Conservation (phyloP, 2,113 vertebrate genomes). For the Scolopax mira region DNA sequence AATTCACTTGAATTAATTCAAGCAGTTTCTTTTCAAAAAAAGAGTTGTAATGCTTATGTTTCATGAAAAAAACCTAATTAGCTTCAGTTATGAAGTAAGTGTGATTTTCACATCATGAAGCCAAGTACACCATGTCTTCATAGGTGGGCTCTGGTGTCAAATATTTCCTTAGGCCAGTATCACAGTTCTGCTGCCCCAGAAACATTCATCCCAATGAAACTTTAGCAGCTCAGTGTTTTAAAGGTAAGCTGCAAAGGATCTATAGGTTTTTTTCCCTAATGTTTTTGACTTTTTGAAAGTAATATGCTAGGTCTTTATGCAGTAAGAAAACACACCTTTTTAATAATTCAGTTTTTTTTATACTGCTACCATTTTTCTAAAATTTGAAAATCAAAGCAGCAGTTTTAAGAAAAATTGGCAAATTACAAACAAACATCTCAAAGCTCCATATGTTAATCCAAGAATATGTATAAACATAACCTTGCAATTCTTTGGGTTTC, state of each 20-base stretch:
- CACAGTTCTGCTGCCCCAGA: neutral
- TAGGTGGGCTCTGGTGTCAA: neutral
- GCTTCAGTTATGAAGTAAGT: neutral
- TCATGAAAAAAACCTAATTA: neutral
- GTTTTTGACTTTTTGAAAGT: too few species aligned
- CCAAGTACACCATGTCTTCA: neutral
- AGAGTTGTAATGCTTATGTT: neutral
- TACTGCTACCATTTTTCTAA: neutral
- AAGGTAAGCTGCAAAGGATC: neutral
- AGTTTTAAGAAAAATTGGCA: neutral
- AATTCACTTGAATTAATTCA: neutral
- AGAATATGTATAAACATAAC: neutral
- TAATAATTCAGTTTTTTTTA: neutral
- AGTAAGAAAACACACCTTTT: neutral
- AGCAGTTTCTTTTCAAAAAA: neutral
- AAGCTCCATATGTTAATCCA: neutral
- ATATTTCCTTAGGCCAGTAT: neutral
- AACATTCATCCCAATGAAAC: neutral
- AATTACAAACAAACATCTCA: neutral
- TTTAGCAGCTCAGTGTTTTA: neutral
- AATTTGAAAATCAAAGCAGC: neutral
- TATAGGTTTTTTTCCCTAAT: neutral
- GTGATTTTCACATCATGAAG: neutral
- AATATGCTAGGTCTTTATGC: neutral
- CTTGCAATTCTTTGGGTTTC: neutral